Evolutionary conservation across 92 coral and sea anemone species (phyloP).

Genomic region (Palythoa heliodiscus): DNA sequence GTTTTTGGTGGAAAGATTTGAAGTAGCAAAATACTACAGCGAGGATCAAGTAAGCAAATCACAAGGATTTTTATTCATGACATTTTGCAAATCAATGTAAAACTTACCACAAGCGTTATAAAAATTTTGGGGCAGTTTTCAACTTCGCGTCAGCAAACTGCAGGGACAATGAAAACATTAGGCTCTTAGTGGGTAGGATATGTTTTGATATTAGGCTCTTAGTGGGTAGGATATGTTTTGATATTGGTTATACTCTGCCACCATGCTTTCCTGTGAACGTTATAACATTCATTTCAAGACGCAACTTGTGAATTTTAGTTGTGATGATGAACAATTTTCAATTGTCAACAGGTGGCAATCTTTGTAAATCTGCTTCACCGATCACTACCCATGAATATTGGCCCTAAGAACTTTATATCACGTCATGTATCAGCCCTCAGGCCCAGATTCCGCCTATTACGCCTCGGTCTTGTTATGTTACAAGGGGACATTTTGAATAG

Average conservation of each 20-base stretch:
- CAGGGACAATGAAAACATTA: no score
- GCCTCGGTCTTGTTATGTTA: slow-evolving; percentile 82
- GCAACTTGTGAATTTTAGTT: no score
- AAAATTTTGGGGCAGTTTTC: no score
- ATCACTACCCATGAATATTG: slow-evolving; percentile 82
- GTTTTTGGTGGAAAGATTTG: slow-evolving; percentile 91
- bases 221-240: no score
- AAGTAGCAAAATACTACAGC: slow-evolving; percentile 92
- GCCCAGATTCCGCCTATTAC: slow-evolving; percentile 83
- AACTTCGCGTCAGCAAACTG: no score
- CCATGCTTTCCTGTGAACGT: no score
- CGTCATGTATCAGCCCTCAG: slow-evolving; percentile 90
- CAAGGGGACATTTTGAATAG: slow-evolving; percentile 86
- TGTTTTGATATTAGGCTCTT: no score
- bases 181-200: no score
- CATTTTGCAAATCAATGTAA: no score
- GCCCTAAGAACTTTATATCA: slow-evolving; percentile 70
- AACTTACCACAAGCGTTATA: no score
- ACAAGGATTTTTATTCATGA: not conserved
- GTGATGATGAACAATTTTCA: not conserved
- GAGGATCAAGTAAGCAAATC: slow-evolving; percentile 73
- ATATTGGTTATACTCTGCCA: no score
- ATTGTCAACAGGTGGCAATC: slow-evolving; percentile 73
- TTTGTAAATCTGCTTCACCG: slow-evolving; percentile 87
- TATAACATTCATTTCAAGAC: no score